Conservation (phyloP, 2,888 invertebrate genomes). For the Drosophila conformis region DNA sequence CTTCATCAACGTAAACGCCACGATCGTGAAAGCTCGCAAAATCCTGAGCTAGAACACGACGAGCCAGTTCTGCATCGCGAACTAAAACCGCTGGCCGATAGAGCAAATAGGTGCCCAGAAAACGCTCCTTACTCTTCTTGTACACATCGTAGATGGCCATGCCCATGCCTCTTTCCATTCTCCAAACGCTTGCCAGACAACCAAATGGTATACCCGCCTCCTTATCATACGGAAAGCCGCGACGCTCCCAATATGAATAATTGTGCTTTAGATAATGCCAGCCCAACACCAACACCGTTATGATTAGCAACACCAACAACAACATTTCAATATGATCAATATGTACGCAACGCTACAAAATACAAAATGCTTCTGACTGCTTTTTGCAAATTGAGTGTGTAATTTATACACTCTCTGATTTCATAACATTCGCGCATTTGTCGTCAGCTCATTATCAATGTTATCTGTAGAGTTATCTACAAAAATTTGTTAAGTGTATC, state of each 20-base stretch:
- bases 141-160: conserved; percentile 88
- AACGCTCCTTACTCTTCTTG: conserved; percentile 80
- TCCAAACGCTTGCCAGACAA: conserved; percentile 86
- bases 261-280: conserved; percentile 64
- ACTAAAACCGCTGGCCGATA: conserved; percentile 87
- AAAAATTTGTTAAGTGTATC: not conserved
- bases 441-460: not conserved
- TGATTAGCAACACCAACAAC: conserved; percentile 16
- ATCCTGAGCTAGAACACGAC: conserved; percentile 87
- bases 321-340: conserved; percentile 30
- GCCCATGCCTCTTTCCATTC: conserved; percentile 87
- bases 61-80: conserved; percentile 87
- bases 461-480: not conserved
- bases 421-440: conserved; percentile 20
- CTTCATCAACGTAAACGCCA: conserved; percentile 87
- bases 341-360: conserved; percentile 11
- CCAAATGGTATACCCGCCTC: conserved; percentile 87
- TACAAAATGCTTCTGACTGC: conserved; percentile 40
- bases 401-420: conserved; percentile 39
- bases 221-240: conserved; percentile 86
- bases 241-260: conserved; percentile 86
- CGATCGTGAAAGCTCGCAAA: conserved; percentile 89
- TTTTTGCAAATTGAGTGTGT: not conserved
- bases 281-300: conserved; percentile 35
- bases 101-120: conserved; percentile 88